Conservation (phyloP, 2,113 vertebrate species). For the human region GRCh38 chr2:133725001-133725500, state of each 20-base stretch:
- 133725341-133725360: not conserved
- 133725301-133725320: not conserved
- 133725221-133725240: not conserved
- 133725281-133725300: not conserved
- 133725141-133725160: not conserved
- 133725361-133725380: not conserved
- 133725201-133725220: not conserved
- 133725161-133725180: not conserved
- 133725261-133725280: not conserved
- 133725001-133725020: not conserved
- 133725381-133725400: not conserved
- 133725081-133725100: constrained; percentile 5
- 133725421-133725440: not conserved
- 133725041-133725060: not conserved
- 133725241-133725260: not conserved
- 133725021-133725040: not conserved
- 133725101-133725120: not conserved
- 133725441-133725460: not conserved
- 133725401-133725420: not conserved
- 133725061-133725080: not conserved
- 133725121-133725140: not conserved
- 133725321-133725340: not conserved
- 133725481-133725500: not conserved
- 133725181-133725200: not conserved
- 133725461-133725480: not conserved